Percentiles rank a stretch among this genome's conserved stretches.
These are phyloP conservation scores for Catonia carolina DNA, from an alignment of 2,888 invertebrate species.

Conservation along the genomic window DNA sequence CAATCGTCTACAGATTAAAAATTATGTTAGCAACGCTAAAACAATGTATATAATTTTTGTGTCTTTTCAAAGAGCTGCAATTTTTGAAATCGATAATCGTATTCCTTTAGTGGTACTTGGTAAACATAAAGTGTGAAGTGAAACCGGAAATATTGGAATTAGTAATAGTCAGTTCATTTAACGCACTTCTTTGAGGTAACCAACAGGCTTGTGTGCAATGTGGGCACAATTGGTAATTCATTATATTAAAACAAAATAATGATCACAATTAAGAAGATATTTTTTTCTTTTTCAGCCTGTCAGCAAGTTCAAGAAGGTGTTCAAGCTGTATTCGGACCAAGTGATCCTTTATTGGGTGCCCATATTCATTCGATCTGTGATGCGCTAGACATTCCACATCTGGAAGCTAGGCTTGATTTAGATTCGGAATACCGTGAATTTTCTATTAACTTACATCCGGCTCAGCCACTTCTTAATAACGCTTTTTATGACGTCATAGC, in stretches of 20 bases:
- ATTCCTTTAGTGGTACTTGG: no score
- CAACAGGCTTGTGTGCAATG: no score
- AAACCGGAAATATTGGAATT: no score
- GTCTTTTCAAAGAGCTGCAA: no score
- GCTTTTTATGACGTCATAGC: conserved; percentile 70
- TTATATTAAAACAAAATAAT: not conserved
- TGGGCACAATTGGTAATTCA: no score
- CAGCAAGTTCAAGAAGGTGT: conserved; percentile 62
- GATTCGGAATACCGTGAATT: conserved; percentile 56
- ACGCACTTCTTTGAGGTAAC: no score
- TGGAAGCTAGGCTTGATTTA: conserved; percentile 60
- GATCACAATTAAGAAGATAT: not conserved
- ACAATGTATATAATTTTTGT: no score
- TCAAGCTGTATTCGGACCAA: conserved; percentile 72
- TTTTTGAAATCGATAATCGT: no score
- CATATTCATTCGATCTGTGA: conserved; percentile 77
- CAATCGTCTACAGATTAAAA: no score
- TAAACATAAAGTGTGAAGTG: no score
- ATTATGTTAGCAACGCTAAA: no score
- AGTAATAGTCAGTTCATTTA: no score
- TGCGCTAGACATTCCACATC: conserved; percentile 70
- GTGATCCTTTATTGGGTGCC: conserved; percentile 60
- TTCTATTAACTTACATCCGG: conserved; percentile 72
- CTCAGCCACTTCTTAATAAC: conserved; percentile 60
- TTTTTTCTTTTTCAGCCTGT: conserved; percentile 51